phyloP scores from a whole-genome alignment of 2,113 vertebrate species.

The Thinocorus orbignyianus region DNA sequence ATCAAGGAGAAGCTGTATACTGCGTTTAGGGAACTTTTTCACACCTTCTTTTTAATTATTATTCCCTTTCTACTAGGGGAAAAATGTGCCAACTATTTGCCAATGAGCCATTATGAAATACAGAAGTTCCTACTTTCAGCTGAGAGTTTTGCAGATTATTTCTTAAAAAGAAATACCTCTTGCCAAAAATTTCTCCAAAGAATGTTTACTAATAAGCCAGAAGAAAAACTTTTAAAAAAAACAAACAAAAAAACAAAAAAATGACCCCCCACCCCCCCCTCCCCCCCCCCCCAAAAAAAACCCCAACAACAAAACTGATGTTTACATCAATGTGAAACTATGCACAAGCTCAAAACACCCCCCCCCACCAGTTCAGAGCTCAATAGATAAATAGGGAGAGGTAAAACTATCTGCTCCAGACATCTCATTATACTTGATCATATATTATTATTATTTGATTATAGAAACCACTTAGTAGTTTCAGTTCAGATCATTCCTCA shows the following conservation, averaged over 20 bases:
- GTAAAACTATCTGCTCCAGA: background rate
- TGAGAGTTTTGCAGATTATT: background rate
- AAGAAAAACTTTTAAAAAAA: background rate
- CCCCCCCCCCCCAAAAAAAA: background rate
- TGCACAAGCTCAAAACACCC: background rate
- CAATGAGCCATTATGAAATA: background rate
- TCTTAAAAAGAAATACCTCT: background rate
- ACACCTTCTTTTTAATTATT: background rate
- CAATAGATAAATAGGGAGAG: background rate
- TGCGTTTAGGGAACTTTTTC: background rate
- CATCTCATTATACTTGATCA: background rate
- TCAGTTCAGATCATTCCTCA: background rate
- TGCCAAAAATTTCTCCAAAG: background rate
- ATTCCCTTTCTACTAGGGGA: background rate
- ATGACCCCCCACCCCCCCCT: too few species aligned
- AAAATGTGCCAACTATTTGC: background rate
- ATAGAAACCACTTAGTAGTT: background rate
- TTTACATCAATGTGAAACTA: background rate
- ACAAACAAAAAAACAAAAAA: background rate
- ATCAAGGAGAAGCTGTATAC: background rate
- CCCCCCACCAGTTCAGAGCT: background rate
- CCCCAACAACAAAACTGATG: background rate
- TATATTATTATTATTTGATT: background rate
- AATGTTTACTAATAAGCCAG: background rate
- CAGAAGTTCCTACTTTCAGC: background rate